Percentiles rank a stretch among this genome's conserved stretches.
These are phyloP conservation scores for Sclerodermus sp. DNA, from an alignment of 2,888 invertebrate genomes.

Conservation along the genomic window DNA sequence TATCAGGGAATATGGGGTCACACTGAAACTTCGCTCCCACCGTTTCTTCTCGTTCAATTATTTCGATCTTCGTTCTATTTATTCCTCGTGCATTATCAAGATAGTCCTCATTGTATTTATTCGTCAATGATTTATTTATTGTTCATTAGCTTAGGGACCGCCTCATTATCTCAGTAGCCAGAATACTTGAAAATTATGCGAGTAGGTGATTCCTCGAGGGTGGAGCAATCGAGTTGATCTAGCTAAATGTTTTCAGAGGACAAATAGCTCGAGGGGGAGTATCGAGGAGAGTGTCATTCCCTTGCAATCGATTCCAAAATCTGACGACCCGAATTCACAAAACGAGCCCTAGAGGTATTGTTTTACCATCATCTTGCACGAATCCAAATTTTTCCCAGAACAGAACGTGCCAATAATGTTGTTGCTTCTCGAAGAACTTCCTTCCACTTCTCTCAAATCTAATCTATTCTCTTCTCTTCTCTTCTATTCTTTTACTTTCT, in stretches of 20 bases:
- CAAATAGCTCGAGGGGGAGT: slow-evolving; percentile 45
- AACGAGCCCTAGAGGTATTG: slow-evolving; percentile 47
- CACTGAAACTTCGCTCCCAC: no score
- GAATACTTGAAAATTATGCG: no score
- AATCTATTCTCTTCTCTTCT: no score
- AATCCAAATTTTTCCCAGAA: neutral
- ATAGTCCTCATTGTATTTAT: neutral
- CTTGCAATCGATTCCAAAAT: slow-evolving; percentile 47
- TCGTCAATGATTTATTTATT: neutral
- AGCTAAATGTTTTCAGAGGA: slow-evolving; percentile 24
- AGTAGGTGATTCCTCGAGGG: no score
- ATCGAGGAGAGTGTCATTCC: slow-evolving; percentile 50
- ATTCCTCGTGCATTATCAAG: neutral
- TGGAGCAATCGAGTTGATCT: neutral
- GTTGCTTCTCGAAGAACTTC: no score
- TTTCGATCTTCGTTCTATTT: neutral
- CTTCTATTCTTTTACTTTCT: no score
- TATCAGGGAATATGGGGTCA: no score
- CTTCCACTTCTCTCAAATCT: no score
- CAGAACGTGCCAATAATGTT: no score
- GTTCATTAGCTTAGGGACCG: neutral
- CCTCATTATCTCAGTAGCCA: neutral
- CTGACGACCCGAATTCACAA: slow-evolving; percentile 41
- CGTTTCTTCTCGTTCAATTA: no score
- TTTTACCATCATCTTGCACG: slow-evolving; percentile 5